Evolutionary conservation across 1,140 invertebrate genomes (phyloP), one percentile per base, ranked within the genome.

Genomic region (Bombus pascuorum): DNA sequence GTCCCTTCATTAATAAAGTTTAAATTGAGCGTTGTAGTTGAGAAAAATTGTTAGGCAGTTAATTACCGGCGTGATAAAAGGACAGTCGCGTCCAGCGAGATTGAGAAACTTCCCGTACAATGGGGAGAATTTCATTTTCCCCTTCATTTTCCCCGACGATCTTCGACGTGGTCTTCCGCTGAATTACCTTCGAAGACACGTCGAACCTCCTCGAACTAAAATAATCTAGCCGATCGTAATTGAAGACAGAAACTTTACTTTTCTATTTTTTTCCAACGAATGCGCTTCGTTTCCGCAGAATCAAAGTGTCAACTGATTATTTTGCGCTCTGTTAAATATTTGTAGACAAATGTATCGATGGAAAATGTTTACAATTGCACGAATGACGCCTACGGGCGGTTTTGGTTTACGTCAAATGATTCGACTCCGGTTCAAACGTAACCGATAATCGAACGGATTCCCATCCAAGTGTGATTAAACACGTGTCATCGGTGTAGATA

Each of bases 41-140:
- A 42, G 83, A 81, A 81, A 85, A 81, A 85, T 85, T 73, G 83
- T 81, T 81, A 85, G 78, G 15, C 83, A 74, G 78, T 81, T 81
- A 81, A 85, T 85, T 81, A 85, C 28, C 59, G 62, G 59, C 28
- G 34, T 47, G 59, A 85, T 85, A 85, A 81, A 85, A 74, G 70
- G 78, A 1, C 59, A 44, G 78, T 68, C 71, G 78, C 71, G 78
- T 74, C 70, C 83, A 81, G 44, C 59, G n/a, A 81, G 78, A 85
- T 85, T 85, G 83, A 85, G 71, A 85, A 85, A 85, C 78, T 85
- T 85, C 25, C 25, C 42, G 9, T 65, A 81, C 83, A 81, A 85
- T 68, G 59, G 42, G 34, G 83, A 74, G 57, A 85, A 81, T 85
- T 81, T 85, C 70, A 79, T 85, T 85, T 65, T 72, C 57, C 76